phyloP scores from a whole-genome alignment of 1,140 invertebrate species.

The Megalopta genalis region DNA sequence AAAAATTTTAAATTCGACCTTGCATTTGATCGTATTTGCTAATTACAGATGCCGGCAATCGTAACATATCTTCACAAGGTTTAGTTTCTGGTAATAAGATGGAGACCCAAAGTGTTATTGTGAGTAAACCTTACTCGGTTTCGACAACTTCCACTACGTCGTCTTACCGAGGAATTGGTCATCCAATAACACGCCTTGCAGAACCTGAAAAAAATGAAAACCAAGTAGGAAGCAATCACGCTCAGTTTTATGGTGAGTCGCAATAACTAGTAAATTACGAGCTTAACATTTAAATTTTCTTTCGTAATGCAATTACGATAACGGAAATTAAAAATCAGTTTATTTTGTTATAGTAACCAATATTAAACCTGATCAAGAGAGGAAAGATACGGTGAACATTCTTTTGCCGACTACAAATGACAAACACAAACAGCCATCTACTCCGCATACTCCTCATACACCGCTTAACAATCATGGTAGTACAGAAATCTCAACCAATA shows the following conservation, averaged over 20 bases:
- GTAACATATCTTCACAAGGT: slow-evolving; percentile 74
- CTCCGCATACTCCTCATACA: slow-evolving; percentile 74
- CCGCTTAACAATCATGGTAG: slow-evolving; percentile 70
- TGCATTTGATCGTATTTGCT: not conserved
- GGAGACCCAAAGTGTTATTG: slow-evolving; percentile 79
- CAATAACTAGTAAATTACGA: not conserved
- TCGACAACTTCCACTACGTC: slow-evolving; percentile 73
- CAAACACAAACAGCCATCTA: slow-evolving; percentile 73
- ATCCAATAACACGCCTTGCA: slow-evolving; percentile 73
- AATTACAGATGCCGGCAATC: slow-evolving; percentile 68
- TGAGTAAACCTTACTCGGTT: slow-evolving; percentile 76
- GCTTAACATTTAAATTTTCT: not conserved
- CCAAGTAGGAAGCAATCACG: slow-evolving; percentile 68
- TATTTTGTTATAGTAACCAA: slow-evolving; percentile 65
- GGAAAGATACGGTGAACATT: slow-evolving; percentile 68
- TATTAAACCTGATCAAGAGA: slow-evolving; percentile 70
- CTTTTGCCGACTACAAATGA: slow-evolving; percentile 64
- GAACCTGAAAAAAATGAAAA: slow-evolving; percentile 72
- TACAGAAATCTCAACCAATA: slow-evolving; percentile 69
- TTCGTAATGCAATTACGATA: not conserved
- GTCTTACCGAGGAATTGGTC: slow-evolving; percentile 71
- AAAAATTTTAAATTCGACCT: not conserved
- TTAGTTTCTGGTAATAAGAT: slow-evolving; percentile 73
- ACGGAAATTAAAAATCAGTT: not conserved
- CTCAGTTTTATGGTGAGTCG: slow-evolving; percentile 72